These are phyloP conservation scores for Neolamprologus brichardi DNA, from an alignment of 2,113 vertebrate genomes.

Conservation along the genomic window DNA sequence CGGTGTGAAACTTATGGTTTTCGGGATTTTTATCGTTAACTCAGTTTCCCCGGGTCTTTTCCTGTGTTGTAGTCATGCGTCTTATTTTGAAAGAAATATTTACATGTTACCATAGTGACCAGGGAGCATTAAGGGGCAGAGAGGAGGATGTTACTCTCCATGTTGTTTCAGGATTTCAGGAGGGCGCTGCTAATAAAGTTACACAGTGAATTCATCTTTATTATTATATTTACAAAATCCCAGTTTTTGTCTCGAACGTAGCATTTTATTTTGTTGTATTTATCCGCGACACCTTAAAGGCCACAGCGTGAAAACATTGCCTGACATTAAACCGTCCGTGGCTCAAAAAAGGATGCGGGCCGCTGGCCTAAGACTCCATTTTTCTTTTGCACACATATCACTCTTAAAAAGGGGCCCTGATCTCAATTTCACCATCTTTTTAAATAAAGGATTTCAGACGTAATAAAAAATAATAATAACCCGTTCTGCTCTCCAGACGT, in stretches of 20 bases:
- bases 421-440: neutral
- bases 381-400: neutral
- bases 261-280: neutral
- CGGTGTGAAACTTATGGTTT: neutral
- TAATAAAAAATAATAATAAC: neutral
- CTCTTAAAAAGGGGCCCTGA: neutral
- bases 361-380: neutral
- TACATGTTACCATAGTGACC: neutral
- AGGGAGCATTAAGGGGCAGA: neutral
- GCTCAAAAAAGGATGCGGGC: neutral
- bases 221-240: neutral
- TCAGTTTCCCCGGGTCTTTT: accelerated
- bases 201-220: neutral
- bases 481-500: neutral
- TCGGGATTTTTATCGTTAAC: accelerated
- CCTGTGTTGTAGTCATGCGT: neutral
- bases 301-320: neutral
- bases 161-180: neutral
- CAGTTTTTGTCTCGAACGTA: neutral
- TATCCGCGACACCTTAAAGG: neutral
- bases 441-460: neutral
- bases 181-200: neutral
- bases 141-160: neutral
- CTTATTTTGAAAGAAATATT: neutral
- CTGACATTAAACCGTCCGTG: neutral